These are phyloP conservation scores for Panulirus ornatus DNA, from an alignment of 1,140 invertebrate genomes.

Conservation along the genomic window DNA sequence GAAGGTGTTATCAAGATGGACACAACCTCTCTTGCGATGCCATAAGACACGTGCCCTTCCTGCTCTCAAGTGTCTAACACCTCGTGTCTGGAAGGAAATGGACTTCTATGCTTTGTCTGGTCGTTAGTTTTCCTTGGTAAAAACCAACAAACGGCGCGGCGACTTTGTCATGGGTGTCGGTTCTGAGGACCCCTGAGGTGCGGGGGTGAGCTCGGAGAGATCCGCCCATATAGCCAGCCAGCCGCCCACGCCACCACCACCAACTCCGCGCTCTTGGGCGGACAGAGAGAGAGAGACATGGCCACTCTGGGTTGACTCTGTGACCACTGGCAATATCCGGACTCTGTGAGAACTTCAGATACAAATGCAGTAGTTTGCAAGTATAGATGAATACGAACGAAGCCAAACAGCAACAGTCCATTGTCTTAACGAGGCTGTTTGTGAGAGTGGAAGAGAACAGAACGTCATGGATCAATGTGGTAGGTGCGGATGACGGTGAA, in stretches of 20 bases:
- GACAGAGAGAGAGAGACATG: too few species aligned
- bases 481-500: too few species aligned
- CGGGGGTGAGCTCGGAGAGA: slow-evolving; percentile 3
- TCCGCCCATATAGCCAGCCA: slow-evolving; percentile 26
- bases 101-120: slow-evolving; percentile 72
- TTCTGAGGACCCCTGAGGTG: slow-evolving; percentile 31
- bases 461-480: too few species aligned
- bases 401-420: too few species aligned
- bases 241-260: not conserved
- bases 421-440: too few species aligned
- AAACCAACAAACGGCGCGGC: slow-evolving; percentile 73
- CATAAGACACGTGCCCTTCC: slow-evolving; percentile 64
- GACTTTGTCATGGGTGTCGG: slow-evolving; percentile 73
- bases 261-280: too few species aligned
- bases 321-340: too few species aligned
- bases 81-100: slow-evolving; percentile 66
- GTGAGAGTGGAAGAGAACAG: too few species aligned
- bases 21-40: slow-evolving; percentile 13
- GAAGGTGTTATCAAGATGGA: slow-evolving; percentile 72
- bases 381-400: too few species aligned
- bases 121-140: slow-evolving; percentile 74
- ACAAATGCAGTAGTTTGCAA: too few species aligned
- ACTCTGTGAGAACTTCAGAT: too few species aligned
- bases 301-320: too few species aligned
- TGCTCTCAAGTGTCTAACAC: slow-evolving; percentile 57